Conservation (phyloP, 2,797 vertebrate genomes). For the Syndactyla subalaris region DNA sequence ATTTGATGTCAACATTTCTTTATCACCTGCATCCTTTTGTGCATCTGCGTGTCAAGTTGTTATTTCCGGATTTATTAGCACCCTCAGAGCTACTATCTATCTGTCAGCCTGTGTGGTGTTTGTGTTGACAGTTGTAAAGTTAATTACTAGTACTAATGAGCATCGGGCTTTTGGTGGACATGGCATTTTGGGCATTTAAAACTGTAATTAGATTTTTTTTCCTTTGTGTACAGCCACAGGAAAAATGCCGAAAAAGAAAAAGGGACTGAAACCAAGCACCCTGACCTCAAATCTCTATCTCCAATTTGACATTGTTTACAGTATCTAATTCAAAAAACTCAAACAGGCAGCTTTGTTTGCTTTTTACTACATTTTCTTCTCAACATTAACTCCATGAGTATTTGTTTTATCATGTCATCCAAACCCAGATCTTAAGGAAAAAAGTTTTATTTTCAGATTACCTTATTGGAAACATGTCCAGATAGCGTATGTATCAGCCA, state of each 20-base stretch:
- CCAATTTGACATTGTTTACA: slow-evolving; percentile 57
- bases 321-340: slow-evolving; percentile 64
- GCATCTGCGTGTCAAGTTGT: slow-evolving; percentile 88
- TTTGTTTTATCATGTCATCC: slow-evolving; percentile 37
- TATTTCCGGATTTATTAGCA: slow-evolving; percentile 92
- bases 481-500: rapidly evolving
- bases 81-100: slow-evolving; percentile 82
- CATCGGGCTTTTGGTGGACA: slow-evolving; percentile 87
- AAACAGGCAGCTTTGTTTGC: slow-evolving; percentile 47
- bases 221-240: slow-evolving; percentile 64
- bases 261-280: not conserved
- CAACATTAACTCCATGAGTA: slow-evolving; percentile 39
- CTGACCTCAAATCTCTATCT: slow-evolving; percentile 49
- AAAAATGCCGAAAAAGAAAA: slow-evolving; percentile 53
- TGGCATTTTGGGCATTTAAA: slow-evolving; percentile 86
- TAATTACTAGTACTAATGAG: slow-evolving; percentile 90
- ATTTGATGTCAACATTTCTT: slow-evolving; percentile 92
- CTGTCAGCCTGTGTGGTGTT: slow-evolving; percentile 87
- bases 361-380: slow-evolving; percentile 52
- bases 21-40: slow-evolving; percentile 87
- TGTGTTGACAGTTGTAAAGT: slow-evolving; percentile 89
- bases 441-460: not conserved
- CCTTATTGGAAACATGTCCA: not conserved
- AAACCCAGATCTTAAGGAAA: not conserved
- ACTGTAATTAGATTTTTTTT: slow-evolving; percentile 81